phyloP scores from a whole-genome alignment of 1,140 invertebrate genomes.

The Hyles vespertilio region DNA sequence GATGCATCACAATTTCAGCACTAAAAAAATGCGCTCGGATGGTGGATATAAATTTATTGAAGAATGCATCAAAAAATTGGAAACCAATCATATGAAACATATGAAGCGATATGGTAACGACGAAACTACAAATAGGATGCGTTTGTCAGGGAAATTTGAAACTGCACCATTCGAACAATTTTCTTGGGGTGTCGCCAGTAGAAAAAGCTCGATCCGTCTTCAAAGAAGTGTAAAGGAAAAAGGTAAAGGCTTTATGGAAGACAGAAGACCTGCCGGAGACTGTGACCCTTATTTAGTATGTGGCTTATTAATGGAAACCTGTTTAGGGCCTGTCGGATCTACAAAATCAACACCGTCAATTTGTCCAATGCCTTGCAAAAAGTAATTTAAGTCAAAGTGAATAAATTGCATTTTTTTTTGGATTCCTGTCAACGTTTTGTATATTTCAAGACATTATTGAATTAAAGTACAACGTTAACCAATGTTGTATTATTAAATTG shows the following conservation, averaged over 20 bases:
- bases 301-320: constrained; percentile 80
- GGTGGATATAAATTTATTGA: constrained; percentile 85
- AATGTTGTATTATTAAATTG: too few relatives aligned
- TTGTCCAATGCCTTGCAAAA: too few relatives aligned
- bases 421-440: too few relatives aligned
- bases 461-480: too few relatives aligned
- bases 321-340: constrained; percentile 16
- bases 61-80: constrained; percentile 88
- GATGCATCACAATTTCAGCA: constrained; percentile 94
- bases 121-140: constrained; percentile 88
- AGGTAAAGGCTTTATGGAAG: constrained; percentile 94
- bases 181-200: constrained; percentile 84
- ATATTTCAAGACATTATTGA: too few relatives aligned
- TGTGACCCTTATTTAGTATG: constrained; percentile 92
- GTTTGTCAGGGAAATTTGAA: constrained; percentile 91
- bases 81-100: constrained; percentile 88
- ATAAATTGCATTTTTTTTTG: too few relatives aligned
- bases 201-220: constrained; percentile 87
- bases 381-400: too few relatives aligned
- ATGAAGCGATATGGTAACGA: constrained; percentile 94
- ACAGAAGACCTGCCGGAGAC: constrained; percentile 94
- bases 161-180: constrained; percentile 93
- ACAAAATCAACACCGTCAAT: constrained; percentile 8
- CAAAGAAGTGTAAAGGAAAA: constrained; percentile 89
- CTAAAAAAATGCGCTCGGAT: constrained; percentile 88